phyloP scores from a whole-genome alignment of 2,888 invertebrate genomes.

The Sarcophaga caerulescens region DNA sequence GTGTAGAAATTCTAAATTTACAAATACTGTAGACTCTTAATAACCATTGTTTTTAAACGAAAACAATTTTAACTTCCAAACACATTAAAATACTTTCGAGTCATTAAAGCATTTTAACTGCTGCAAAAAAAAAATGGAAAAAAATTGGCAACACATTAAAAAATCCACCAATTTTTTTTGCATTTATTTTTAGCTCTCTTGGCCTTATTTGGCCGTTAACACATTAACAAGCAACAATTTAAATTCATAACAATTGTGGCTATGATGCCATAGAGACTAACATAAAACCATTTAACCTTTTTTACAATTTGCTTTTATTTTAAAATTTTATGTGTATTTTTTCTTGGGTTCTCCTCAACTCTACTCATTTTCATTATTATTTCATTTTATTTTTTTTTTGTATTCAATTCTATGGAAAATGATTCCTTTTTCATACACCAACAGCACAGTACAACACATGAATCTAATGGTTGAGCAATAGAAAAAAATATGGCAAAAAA shows the following conservation, averaged over 20 bases:
- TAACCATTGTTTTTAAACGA: no score
- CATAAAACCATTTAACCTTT: conserved; percentile 25
- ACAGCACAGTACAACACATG: not conserved
- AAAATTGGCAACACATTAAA: no score
- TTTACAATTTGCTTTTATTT: not conserved
- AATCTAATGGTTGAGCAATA: not conserved
- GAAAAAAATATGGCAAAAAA: not conserved
- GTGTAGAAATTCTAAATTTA: no score
- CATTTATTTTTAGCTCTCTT: no score
- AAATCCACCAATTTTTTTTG: no score
- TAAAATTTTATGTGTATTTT: not conserved
- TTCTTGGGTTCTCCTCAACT: not conserved
- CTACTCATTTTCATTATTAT: conserved; percentile 4
- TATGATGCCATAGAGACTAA: conserved; percentile 13
- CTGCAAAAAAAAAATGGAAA: no score
- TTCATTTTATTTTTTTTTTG: not conserved
- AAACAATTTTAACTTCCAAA: no score
- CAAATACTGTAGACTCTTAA: no score
- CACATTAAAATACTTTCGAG: no score
- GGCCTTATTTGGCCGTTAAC: conserved; percentile 2
- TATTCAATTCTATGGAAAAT: conserved; percentile 16
- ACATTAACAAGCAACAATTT: conserved; percentile 22
- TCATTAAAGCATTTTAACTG: no score
- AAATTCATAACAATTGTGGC: conserved; percentile 47
- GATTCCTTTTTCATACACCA: not conserved